Evolutionary conservation across 2,113 vertebrate genomes (phyloP).

Genomic region (Rhinoptilus africanus): DNA sequence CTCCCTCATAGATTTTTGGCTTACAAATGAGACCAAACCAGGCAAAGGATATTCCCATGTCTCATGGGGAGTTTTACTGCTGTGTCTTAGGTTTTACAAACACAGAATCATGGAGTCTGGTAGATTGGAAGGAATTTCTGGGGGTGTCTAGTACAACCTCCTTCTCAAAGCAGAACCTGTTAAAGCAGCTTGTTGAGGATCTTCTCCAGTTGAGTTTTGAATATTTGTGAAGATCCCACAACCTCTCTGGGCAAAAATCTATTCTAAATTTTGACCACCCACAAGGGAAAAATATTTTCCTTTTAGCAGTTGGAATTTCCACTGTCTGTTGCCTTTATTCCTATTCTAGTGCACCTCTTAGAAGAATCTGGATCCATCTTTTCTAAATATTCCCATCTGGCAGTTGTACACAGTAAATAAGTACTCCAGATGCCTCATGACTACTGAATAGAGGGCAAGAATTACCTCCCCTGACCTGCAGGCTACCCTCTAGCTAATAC

Average conservation of each 20-base stretch:
- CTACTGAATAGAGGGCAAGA: neutral
- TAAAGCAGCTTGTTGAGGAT: neutral
- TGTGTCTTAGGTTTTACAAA: neutral
- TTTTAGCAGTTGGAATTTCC: neutral
- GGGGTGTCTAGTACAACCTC: neutral
- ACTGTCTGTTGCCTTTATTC: neutral
- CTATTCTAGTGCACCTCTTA: neutral
- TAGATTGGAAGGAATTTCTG: neutral
- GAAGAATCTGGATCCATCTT: neutral
- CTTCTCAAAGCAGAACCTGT: neutral
- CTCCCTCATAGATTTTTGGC: neutral
- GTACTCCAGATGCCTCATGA: neutral
- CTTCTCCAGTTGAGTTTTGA: neutral
- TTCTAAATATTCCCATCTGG: neutral
- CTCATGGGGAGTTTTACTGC: neutral
- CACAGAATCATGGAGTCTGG: neutral
- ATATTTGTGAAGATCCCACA: neutral
- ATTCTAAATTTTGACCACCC: neutral
- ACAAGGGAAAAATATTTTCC: neutral
- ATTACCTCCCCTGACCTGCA: neutral
- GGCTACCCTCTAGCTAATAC: neutral
- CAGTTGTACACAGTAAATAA: neutral
- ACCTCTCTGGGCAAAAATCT: neutral
- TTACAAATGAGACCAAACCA: neutral
- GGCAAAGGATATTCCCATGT: neutral